A percentile compares a stretch with the other conserved stretches of the same genome.
These are phyloP conservation scores for Carettochelys insculpta DNA, from an alignment of 2,113 vertebrate genomes.

Conservation along the genomic window DNA sequence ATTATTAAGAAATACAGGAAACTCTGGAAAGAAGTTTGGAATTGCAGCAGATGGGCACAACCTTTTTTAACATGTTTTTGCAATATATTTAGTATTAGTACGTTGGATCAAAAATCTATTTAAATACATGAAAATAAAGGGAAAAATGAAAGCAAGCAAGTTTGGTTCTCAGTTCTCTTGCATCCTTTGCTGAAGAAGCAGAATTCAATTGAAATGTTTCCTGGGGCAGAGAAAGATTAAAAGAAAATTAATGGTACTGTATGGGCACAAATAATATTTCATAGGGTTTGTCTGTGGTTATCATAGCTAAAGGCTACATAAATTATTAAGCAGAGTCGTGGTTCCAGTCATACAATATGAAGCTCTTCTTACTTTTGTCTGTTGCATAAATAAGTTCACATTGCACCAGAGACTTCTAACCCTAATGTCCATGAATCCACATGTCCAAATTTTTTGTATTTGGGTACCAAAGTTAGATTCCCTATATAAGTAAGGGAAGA, in stretches of 20 bases:
- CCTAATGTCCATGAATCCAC: not conserved
- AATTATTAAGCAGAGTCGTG: constrained; percentile 50
- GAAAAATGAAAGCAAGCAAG: constrained; percentile 53
- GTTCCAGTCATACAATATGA: not conserved
- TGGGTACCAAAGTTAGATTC: not conserved
- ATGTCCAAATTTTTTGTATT: not conserved
- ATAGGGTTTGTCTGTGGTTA: constrained; percentile 48
- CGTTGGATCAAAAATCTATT: constrained; percentile 36
- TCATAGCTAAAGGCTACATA: constrained; percentile 48
- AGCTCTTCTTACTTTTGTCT: not conserved
- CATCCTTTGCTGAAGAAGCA: constrained; percentile 55
- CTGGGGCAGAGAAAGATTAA: constrained; percentile 71
- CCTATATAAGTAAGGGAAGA: not conserved
- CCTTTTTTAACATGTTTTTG: not conserved
- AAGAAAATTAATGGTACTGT: constrained; percentile 75
- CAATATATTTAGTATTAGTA: constrained; percentile 31
- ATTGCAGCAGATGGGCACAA: not conserved
- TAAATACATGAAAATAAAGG: constrained; percentile 49
- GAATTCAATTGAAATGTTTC: constrained; percentile 72
- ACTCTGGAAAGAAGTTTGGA: not conserved
- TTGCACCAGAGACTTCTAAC: not conserved
- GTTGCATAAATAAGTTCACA: constrained; percentile 23
- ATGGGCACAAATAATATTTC: constrained; percentile 53
- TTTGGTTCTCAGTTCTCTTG: not conserved
- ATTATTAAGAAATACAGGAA: not conserved